These are phyloP conservation scores for Drosophila murphyi DNA, from an alignment of 1,140 invertebrate species.

Conservation along the genomic window DNA sequence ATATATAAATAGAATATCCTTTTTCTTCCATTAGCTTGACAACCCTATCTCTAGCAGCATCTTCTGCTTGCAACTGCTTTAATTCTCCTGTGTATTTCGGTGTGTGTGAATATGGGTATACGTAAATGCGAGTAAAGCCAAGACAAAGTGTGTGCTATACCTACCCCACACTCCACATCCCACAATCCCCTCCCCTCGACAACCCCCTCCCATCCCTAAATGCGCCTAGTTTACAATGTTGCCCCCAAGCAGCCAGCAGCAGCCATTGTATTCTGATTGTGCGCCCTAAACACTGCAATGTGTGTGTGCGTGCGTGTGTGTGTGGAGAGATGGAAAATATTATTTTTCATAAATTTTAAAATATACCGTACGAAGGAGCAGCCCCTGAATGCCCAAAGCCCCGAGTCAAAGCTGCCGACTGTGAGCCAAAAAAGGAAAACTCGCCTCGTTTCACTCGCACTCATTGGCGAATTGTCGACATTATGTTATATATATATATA, in stretches of 20 bases:
- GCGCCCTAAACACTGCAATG: constrained; percentile 55
- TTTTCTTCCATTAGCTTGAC: constrained; percentile 17
- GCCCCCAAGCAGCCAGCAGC: constrained; percentile 30
- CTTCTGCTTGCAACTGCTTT: constrained; percentile 49
- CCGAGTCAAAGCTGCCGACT: constrained; percentile 2
- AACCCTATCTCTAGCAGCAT: constrained; percentile 46
- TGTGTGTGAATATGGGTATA: constrained; percentile 33
- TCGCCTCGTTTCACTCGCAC: constrained; percentile 46
- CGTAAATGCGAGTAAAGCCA: constrained; percentile 67
- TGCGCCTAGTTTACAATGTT: background rate
- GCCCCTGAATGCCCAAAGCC: background rate
- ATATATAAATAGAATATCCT: background rate
- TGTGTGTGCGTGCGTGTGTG: constrained; percentile 37
- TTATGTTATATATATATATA: too few relatives aligned
- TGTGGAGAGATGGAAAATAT: constrained; percentile 75
- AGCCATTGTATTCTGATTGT: constrained; percentile 82
- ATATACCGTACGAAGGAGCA: constrained; percentile 59
- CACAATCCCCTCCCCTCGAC: background rate
- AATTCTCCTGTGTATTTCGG: background rate
- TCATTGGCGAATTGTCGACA: constrained; percentile 5
- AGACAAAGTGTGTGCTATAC: constrained; percentile 49
- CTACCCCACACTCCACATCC: constrained; percentile 3
- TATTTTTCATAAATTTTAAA: constrained; percentile 84
- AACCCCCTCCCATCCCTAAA: background rate
- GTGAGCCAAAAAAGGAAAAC: background rate